Percentiles rank a stretch among this genome's conserved stretches.
phyloP scores from a whole-genome alignment of 2,888 invertebrate genomes.

The Tinea semifulvella region DNA sequence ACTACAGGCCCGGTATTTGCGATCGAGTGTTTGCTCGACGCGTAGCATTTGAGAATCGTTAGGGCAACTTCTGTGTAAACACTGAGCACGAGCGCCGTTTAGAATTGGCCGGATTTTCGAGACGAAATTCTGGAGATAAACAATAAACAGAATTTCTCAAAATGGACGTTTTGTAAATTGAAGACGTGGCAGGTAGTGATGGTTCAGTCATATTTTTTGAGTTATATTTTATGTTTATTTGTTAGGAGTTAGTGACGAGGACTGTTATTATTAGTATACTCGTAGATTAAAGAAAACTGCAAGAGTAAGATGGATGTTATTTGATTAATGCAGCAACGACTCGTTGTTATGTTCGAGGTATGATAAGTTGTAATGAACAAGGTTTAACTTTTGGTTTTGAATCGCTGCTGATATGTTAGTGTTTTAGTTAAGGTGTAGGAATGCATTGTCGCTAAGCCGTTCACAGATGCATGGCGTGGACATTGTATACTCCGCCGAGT shows the following conservation, averaged over 20 bases:
- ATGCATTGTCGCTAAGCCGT: conserved; percentile 63
- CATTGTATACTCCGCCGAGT: conserved; percentile 72
- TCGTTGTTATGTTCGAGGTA: conserved; percentile 6
- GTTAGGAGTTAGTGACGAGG: conserved; percentile 43
- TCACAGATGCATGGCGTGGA: conserved; percentile 85
- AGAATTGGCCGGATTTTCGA: conserved; percentile 52
- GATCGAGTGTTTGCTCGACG: conserved; percentile 52
- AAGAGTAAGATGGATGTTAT: not conserved
- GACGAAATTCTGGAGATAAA: conserved; percentile 52
- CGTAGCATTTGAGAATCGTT: conserved; percentile 63
- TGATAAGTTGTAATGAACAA: too few relatives aligned
- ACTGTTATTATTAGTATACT: conserved; percentile 1
- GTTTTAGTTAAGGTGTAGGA: conserved; percentile 48
- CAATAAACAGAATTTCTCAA: conserved; percentile 54
- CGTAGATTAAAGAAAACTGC: not conserved
- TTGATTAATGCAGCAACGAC: conserved; percentile 4
- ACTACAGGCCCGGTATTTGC: conserved; percentile 41
- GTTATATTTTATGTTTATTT: conserved; percentile 62
- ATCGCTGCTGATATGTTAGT: conserved; percentile 6
- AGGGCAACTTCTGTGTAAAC: conserved; percentile 53
- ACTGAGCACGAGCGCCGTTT: conserved; percentile 46
- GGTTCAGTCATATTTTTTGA: conserved; percentile 64
- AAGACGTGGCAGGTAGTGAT: conserved; percentile 57
- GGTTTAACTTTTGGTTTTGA: not conserved
- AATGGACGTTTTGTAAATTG: conserved; percentile 59